Evolutionary conservation across 1,140 invertebrate genomes (phyloP), one percentile per base, ranked within the genome.

Genomic region (Triops longicaudatus): DNA sequence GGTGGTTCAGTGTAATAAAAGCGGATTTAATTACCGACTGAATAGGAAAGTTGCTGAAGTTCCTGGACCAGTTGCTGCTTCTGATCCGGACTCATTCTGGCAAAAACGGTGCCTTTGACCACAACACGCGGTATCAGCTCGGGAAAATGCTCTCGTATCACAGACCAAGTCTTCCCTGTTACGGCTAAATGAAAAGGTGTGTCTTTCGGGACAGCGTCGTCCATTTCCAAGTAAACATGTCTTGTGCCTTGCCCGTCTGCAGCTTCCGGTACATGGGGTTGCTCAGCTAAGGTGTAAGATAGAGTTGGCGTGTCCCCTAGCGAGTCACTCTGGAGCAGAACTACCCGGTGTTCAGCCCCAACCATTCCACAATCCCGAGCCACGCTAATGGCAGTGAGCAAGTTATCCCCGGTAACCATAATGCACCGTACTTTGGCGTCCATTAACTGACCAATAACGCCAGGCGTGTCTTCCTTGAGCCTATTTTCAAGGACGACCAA

Each of bases 321-420:
- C 27, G 44, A 14, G 42, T 73, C 28, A 9, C 83, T 84, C 43
- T 90, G 86, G 0, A 93, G 87, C 0, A 94, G 86, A 72, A 95
- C 90, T 0, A 97, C 89, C 79, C 90, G 87, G 79, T 94, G 92
- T 26, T 89, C 86, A 0, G 88, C 85, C 31, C 90, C 88, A 6
- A 98, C 89, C 86, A 98, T 96, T 44, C 88, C 90, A 84, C 95
- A 97, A 79, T 97, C 94, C 73, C 94, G 86, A 1, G 93, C 94
- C 10, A 98, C 96, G 75, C 93, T 94, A 78, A 97, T 86, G 0
- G 95, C 96, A 0, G 95, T 98, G 82, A 97, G 87, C 83, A 97
- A 92, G 84, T 97, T 98, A 83, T 98, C 96, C 72, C 94, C 95
- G 80, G 96, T 98, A 0, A 97, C 93, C 95, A 98, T 98, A 41